These are phyloP conservation scores for Apotomis turbidana DNA, from an alignment of 2,888 invertebrate genomes.

Conservation along the genomic window DNA sequence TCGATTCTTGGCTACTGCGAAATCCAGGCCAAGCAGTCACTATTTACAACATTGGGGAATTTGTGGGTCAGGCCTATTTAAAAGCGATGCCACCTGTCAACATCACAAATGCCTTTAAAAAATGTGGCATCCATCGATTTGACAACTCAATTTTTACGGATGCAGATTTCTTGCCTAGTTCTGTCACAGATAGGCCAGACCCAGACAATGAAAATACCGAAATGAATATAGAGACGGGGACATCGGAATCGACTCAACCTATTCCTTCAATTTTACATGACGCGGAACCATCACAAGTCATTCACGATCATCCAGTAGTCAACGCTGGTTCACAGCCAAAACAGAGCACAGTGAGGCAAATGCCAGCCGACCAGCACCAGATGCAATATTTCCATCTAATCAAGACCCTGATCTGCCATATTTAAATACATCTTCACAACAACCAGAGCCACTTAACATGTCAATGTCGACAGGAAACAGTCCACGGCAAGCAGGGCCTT, in stretches of 20 bases:
- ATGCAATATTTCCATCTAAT: too few species aligned
- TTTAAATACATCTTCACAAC: neutral
- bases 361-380: too few species aligned
- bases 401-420: neutral
- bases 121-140: constrained; percentile 18
- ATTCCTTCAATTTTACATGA: neutral
- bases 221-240: constrained; percentile 2
- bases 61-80: neutral
- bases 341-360: too few species aligned
- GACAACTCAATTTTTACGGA: constrained; percentile 13
- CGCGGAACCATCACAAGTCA: neutral
- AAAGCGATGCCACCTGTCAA: constrained; percentile 10
- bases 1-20: constrained; percentile 9
- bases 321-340: too few species aligned
- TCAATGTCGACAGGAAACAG: neutral
- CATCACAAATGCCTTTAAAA: constrained; percentile 23
- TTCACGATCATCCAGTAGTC: too few species aligned
- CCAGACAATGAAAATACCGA: neutral
- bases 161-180: neutral
- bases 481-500: constrained; percentile 4
- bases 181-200: constrained; percentile 2
- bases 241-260: neutral
- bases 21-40: constrained; percentile 14
- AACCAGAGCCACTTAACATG: neutral
- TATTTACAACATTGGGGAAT: constrained; percentile 3